Evolutionary conservation across 2,113 vertebrate species (phyloP).

Genomic region (Xyrauchen texanus): DNA sequence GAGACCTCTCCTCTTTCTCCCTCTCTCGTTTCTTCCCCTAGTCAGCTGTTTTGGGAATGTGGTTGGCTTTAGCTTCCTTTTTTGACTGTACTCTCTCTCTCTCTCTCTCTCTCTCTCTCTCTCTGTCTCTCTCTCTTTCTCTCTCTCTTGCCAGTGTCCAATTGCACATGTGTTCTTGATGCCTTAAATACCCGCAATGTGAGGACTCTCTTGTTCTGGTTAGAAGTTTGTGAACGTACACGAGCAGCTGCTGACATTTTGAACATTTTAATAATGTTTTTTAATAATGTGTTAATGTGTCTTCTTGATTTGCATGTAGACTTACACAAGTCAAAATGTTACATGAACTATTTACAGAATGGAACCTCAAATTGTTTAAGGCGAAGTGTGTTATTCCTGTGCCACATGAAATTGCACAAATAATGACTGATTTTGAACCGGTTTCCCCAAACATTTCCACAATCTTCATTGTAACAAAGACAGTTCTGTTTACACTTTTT

Average conservation of each 20-base stretch:
- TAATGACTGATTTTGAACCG: no score
- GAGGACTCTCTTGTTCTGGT: constrained; percentile 35
- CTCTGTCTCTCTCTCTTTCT: neutral
- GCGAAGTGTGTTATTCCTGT: no score
- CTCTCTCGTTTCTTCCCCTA: constrained; percentile 22
- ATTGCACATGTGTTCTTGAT: constrained; percentile 67
- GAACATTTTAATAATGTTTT: neutral
- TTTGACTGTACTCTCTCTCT: constrained; percentile 44
- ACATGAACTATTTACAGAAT: no score
- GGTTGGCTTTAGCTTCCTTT: constrained; percentile 58
- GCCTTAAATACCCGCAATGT: constrained; percentile 70
- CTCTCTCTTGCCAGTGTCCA: constrained; percentile 29
- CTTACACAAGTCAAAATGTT: neutral
- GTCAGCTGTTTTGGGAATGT: constrained; percentile 44
- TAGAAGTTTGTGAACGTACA: neutral
- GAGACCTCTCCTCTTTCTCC: constrained; percentile 30
- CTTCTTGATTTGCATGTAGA: neutral
- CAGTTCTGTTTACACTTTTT: no score
- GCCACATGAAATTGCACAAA: no score
- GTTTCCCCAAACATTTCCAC: no score
- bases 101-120: neutral
- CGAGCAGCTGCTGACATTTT: constrained; percentile 3
- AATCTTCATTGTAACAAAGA: no score
- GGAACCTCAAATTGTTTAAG: no score
- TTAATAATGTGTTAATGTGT: neutral